Conservation (phyloP, 2,113 vertebrate species). For the Numenius arquata region DNA sequence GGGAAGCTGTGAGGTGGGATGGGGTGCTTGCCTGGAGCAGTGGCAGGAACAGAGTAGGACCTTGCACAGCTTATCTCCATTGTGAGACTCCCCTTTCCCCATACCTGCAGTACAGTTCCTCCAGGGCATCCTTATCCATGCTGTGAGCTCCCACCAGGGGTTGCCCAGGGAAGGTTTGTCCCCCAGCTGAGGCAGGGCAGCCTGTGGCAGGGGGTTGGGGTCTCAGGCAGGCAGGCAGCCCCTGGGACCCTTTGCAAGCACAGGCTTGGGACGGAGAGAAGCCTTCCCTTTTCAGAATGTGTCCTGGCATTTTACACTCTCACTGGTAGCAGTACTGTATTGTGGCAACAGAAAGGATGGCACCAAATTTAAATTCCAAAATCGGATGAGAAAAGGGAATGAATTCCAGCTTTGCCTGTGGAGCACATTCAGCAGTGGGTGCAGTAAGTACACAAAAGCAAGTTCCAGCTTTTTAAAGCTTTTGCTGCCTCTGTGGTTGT, state of each 20-base stretch:
- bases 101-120: neutral
- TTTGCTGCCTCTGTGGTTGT: neutral
- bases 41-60: neutral
- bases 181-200: neutral
- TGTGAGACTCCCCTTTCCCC: accelerated
- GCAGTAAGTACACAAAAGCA: neutral
- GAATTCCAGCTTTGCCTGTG: neutral
- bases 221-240: neutral
- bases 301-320: neutral
- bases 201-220: neutral
- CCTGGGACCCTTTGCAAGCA: neutral
- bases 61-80: neutral
- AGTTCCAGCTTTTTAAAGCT: neutral
- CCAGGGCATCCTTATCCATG: neutral
- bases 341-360: neutral
- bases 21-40: neutral
- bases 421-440: neutral
- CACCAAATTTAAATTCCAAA: neutral
- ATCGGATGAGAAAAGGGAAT: neutral
- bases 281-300: neutral
- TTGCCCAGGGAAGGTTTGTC: neutral
- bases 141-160: neutral
- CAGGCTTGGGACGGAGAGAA: neutral
- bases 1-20: neutral
- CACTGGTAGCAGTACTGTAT: neutral